Percentiles rank a stretch among this genome's conserved stretches.
Evolutionary conservation across 2,113 vertebrate genomes (phyloP).

Genomic region (Etheostoma cragini): DNA sequence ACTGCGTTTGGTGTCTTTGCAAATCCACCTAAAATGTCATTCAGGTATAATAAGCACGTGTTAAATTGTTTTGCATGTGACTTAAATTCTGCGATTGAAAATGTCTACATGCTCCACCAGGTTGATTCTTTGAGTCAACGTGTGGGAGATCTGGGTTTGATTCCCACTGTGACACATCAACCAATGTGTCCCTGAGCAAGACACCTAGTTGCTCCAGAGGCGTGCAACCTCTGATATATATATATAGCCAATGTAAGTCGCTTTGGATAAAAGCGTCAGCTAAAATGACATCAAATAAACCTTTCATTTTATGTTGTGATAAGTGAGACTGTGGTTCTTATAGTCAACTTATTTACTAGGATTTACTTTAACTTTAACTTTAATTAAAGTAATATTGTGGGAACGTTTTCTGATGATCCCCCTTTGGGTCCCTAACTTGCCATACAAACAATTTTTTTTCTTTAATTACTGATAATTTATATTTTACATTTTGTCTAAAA

Average conservation of each 20-base stretch:
- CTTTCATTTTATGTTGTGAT: not conserved
- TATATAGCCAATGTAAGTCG: too few relatives aligned
- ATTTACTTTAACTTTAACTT: not conserved
- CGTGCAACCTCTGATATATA: too few relatives aligned
- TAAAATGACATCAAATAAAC: not conserved
- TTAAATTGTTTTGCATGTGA: not conserved
- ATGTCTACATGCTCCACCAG: not conserved
- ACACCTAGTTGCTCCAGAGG: too few relatives aligned
- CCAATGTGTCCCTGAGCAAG: too few relatives aligned
- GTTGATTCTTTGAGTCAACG: not conserved
- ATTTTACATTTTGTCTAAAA: slow-evolving; percentile 9
- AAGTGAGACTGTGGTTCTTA: not conserved
- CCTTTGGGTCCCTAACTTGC: slow-evolving; percentile 13
- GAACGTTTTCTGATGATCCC: not conserved
- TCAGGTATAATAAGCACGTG: too few relatives aligned
- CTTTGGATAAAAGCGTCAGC: too few relatives aligned
- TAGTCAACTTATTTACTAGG: not conserved
- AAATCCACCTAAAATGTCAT: too few relatives aligned
- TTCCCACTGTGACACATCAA: too few relatives aligned
- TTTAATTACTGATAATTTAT: slow-evolving; percentile 18
- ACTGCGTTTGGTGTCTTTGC: too few relatives aligned
- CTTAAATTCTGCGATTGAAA: not conserved
- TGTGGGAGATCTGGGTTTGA: too few relatives aligned
- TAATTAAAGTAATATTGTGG: not conserved
- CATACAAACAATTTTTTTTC: not conserved